Evolutionary conservation across 2,888 invertebrate genomes (phyloP).

Genomic region (Cataglyphis altisquamis): DNA sequence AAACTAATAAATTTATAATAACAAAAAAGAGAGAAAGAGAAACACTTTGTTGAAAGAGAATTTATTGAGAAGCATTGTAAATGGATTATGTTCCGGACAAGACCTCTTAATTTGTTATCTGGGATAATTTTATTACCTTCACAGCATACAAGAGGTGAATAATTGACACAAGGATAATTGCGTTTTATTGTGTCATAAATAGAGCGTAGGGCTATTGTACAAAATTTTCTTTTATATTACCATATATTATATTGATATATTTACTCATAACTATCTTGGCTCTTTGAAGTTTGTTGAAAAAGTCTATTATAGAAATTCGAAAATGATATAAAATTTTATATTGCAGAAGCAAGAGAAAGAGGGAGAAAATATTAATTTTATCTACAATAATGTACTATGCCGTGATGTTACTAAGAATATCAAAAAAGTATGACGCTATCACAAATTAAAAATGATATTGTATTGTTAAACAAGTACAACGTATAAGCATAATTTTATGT

Average conservation of each 20-base stretch:
- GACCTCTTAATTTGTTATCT: neutral
- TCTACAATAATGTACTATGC: neutral
- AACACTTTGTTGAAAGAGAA: neutral
- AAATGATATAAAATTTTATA: neutral
- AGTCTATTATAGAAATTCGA: neutral
- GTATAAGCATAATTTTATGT: neutral
- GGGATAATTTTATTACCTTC: conserved; percentile 20
- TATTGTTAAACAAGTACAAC: neutral
- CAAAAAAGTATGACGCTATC: conserved; percentile 8
- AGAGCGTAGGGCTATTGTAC: neutral
- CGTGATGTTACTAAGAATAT: neutral
- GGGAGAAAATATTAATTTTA: conserved; percentile 10
- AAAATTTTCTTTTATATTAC: conserved; percentile 14
- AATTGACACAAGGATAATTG: conserved; percentile 7
- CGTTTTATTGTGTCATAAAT: conserved; percentile 13
- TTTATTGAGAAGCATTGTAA: neutral
- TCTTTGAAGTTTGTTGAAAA: neutral
- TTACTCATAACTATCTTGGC: neutral
- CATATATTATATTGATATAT: neutral
- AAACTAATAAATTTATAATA: neutral
- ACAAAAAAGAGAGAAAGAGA: neutral
- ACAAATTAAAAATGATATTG: conserved; percentile 19
- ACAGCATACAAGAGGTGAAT: neutral
- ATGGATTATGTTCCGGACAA: neutral
- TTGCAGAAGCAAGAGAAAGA: neutral